Conservation (phyloP, 2,888 invertebrate species). For the Sclerodermus sp. region DNA sequence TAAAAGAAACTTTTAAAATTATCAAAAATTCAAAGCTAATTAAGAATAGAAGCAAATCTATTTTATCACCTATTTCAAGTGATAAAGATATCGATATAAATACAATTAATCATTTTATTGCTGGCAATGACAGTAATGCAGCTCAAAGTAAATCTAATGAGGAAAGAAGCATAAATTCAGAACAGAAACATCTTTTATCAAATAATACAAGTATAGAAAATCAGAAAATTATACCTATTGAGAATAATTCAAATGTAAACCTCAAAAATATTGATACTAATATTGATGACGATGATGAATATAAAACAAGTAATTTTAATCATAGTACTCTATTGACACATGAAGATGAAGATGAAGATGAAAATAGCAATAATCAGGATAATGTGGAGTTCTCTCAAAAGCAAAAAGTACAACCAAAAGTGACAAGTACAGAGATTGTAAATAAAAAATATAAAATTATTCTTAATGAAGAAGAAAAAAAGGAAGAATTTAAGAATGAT, state of each 20-base stretch:
- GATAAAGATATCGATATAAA: no score
- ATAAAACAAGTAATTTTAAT: no score
- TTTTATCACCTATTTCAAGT: no score
- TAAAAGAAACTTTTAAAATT: background rate
- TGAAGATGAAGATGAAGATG: background rate
- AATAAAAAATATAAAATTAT: conserved; percentile 29
- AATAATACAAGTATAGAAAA: no score
- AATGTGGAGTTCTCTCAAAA: background rate
- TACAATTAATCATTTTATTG: background rate
- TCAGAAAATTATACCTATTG: no score
- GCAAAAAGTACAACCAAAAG: conserved; percentile 17
- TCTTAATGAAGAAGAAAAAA: background rate
- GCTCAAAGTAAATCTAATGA: background rate
- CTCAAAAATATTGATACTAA: no score
- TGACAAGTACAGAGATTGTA: conserved; percentile 28
- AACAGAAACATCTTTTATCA: no score
- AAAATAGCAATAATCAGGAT: background rate
- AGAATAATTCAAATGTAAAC: no score
- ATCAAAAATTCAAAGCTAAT: background rate
- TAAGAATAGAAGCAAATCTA: no score
- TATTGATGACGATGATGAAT: no score
- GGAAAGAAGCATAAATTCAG: no score
- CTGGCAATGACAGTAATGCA: background rate
- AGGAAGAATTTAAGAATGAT: background rate
- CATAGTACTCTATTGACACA: no score